These are phyloP conservation scores for Pyrochroa serraticornis DNA, from an alignment of 2,888 invertebrate genomes.

Conservation along the genomic window DNA sequence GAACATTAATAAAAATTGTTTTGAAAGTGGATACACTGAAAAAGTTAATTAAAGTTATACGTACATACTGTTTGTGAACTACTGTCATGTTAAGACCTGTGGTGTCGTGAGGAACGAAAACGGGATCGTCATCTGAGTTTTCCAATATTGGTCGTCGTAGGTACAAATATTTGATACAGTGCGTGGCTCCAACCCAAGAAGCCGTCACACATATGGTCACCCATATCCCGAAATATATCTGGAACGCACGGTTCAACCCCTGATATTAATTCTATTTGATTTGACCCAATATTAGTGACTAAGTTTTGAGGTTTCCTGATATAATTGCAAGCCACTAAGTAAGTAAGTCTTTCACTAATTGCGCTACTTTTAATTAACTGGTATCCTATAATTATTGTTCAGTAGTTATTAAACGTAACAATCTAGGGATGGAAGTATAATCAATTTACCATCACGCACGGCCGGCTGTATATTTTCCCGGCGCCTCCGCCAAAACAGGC, in stretches of 20 bases:
- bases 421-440: background rate
- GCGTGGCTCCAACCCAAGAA: constrained; percentile 92
- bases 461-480: constrained; percentile 10
- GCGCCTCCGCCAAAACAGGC: constrained; percentile 17
- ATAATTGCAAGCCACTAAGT: background rate
- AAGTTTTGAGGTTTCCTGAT: no score
- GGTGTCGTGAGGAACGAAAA: constrained; percentile 51
- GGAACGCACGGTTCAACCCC: constrained; percentile 40
- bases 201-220: constrained; percentile 86
- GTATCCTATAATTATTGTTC: no score
- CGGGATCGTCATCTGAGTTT: constrained; percentile 54
- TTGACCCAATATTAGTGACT: background rate
- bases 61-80: constrained; percentile 58
- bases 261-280: background rate
- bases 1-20: constrained; percentile 2
- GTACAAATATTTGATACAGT: constrained; percentile 87
- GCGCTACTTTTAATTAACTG: background rate
- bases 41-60: constrained; percentile 32
- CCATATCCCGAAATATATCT: constrained; percentile 90
- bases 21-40: background rate
- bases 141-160: constrained; percentile 62
- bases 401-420: no score
- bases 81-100: constrained; percentile 56
- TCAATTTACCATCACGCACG: constrained; percentile 8
- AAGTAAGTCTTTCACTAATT: background rate